Conservation (phyloP, 2,113 vertebrate genomes). For the Phalacrocorax carbo region DNA sequence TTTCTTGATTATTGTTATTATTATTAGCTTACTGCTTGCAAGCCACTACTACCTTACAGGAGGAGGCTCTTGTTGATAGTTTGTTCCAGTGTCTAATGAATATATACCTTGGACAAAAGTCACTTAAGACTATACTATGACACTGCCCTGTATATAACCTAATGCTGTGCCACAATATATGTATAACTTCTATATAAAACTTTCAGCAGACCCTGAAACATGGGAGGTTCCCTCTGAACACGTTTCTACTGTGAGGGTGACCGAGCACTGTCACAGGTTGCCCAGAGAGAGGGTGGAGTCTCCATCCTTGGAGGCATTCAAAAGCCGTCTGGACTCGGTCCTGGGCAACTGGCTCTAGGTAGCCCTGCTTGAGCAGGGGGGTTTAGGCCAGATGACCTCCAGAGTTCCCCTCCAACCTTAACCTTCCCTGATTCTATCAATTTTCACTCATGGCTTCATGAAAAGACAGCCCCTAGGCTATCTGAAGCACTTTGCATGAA, state of each 20-base stretch:
- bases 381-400: not conserved
- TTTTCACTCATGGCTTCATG: not conserved
- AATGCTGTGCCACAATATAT: not conserved
- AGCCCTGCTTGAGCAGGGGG: not conserved
- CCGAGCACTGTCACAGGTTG: not conserved
- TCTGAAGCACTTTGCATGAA: not conserved
- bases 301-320: not conserved
- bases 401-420: not conserved
- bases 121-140: not conserved
- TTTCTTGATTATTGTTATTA: not conserved
- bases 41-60: not conserved
- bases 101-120: not conserved
- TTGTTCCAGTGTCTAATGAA: not conserved
- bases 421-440: not conserved
- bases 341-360: not conserved
- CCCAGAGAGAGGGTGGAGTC: not conserved
- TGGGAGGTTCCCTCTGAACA: not conserved
- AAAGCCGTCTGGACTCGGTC: rapidly evolving
- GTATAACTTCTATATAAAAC: not conserved
- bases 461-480: not conserved
- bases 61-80: not conserved
- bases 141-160: not conserved
- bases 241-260: rapidly evolving
- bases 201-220: not conserved
- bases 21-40: not conserved